Evolutionary conservation across 2,113 vertebrate species (phyloP), one percentile per base, ranked within the genome.

Genomic region (Neopipo cinnamomea): DNA sequence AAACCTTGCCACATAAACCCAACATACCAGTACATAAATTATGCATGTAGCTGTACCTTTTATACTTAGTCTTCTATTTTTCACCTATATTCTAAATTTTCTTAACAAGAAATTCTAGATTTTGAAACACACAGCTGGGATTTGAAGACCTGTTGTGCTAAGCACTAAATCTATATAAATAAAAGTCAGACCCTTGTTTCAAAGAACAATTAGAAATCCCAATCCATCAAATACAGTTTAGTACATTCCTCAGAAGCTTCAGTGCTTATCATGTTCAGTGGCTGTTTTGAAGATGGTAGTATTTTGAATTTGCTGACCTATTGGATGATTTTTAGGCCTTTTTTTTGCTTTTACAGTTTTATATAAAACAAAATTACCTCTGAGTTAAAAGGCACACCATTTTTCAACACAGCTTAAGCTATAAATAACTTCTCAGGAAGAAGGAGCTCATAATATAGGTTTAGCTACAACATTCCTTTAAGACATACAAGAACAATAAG

Each of bases 11-110:
- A 55, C 6, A 2, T 25, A 74, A 67, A 56, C 3, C 4, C 1
- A 31, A 8, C 44, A 55, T 12, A 30, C 2, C 0, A 0, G 20
- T 74, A 65, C 12, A 28, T 5, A 71, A 55, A 50, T 9, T 37
- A 41, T 25, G 6, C 13, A 65, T 39, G n/a, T 46, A 88, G 15
- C 3, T 35, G 5, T 25, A 67, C 6, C 35, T 37, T 58, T 55
- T 61, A 14, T 18, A 52, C 5, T 58, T 53, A 35, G 25, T 53
- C 24, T 65, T 79, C 20, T 23, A 12, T 27, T 63, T 72, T 84
- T 76, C 11, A 49, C 5, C 4, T 53, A 3, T 30, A 53, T 58
- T 72, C 10, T 23, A 59, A 33, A 5, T 21, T 25, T 72, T 71
- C 28, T 73, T 49, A 68, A 44, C 18, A 17, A 66, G 11, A 66